Percentiles rank a stretch among this genome's conserved stretches.
Conservation (phyloP, 2,888 invertebrate genomes). For the Sisyra nigra region DNA sequence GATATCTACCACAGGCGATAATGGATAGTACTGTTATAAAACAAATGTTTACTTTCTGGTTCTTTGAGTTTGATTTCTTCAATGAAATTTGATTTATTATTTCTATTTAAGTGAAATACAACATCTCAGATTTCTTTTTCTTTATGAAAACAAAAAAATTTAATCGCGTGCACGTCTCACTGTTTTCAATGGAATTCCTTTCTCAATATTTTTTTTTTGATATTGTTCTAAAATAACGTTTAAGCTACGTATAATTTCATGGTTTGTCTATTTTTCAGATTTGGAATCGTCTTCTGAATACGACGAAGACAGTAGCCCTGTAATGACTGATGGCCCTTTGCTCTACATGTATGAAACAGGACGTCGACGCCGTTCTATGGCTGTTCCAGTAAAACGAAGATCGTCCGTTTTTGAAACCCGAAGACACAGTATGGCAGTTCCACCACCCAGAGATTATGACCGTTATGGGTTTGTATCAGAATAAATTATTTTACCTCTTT, state of each 20-base stretch:
- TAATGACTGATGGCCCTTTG: constrained; percentile 17
- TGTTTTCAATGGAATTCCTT: too few relatives aligned
- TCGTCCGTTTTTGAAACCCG: constrained; percentile 14
- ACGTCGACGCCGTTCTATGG: constrained; percentile 19
- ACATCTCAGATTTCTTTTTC: too few relatives aligned
- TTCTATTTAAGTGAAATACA: too few relatives aligned
- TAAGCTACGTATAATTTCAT: not conserved
- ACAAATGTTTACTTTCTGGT: too few relatives aligned
- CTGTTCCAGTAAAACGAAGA: constrained; percentile 22
- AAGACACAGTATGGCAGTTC: constrained; percentile 14
- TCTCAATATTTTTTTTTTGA: not conserved
- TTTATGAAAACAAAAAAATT: too few relatives aligned
- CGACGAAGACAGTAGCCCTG: constrained; percentile 13
- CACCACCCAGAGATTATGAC: constrained; percentile 13
- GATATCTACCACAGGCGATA: too few relatives aligned
- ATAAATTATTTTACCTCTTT: too few relatives aligned
- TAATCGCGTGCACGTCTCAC: too few relatives aligned
- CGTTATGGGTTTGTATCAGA: constrained; percentile 14
- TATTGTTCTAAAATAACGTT: not conserved
- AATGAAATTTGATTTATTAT: too few relatives aligned
- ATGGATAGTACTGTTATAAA: too few relatives aligned
- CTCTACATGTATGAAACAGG: constrained; percentile 21
- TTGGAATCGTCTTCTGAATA: constrained; percentile 13
- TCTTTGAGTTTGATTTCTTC: too few relatives aligned
- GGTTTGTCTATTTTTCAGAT: constrained; percentile 7